phyloP scores from a whole-genome alignment of 1,140 invertebrate genomes.

The Bactericera cockerelli region DNA sequence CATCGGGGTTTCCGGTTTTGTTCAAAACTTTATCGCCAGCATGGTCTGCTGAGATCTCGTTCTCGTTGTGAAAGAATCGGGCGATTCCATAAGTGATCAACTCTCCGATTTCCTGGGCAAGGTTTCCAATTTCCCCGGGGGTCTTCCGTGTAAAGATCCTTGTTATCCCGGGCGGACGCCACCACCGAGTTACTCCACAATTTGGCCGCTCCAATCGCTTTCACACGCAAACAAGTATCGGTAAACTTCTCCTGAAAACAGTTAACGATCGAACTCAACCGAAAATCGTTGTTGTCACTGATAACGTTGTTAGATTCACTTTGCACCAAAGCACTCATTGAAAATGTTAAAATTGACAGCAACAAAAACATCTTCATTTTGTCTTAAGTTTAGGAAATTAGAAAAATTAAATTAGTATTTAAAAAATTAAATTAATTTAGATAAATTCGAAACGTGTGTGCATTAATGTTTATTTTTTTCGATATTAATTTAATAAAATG shows the following conservation, averaged over 20 bases:
- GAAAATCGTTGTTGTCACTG: constrained; percentile 3
- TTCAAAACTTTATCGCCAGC: background rate
- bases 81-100: constrained; percentile 14
- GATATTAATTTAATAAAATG: background rate
- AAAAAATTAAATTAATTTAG: background rate
- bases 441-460: no score
- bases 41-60: background rate
- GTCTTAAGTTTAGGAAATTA: background rate
- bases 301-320: background rate
- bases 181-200: constrained; percentile 10
- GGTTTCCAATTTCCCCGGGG: constrained; percentile 8
- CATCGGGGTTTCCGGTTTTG: background rate
- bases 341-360: constrained; percentile 1
- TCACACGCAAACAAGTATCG: background rate
- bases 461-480: no score
- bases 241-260: constrained; percentile 6
- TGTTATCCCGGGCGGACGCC: constrained; percentile 10
- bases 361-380: constrained; percentile 1
- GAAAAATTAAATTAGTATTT: background rate
- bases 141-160: constrained; percentile 9
- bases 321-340: background rate
- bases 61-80: constrained; percentile 9
- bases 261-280: background rate
- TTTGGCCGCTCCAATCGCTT: constrained; percentile 3
- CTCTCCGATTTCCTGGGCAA: constrained; percentile 16